Conservation (phyloP, 2,797 vertebrate species). For the Lophius americanus region DNA sequence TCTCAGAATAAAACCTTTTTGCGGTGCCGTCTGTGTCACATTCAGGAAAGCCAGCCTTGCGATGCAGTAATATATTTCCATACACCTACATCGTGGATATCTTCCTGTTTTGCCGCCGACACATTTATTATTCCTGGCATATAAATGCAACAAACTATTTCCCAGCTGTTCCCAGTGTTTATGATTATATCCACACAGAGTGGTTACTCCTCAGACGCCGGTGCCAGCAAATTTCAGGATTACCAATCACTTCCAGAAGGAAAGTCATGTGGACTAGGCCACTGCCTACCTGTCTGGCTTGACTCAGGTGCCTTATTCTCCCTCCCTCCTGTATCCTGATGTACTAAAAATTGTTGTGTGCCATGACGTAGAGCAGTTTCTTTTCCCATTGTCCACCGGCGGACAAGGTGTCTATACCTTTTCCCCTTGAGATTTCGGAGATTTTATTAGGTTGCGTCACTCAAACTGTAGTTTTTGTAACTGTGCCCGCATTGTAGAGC, state of each 20-base stretch:
- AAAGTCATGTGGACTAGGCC: conserved; percentile 1
- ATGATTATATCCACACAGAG: conserved; percentile 41
- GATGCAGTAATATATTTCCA: conserved; percentile 1
- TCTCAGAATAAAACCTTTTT: not conserved
- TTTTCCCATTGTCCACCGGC: conserved; percentile 67
- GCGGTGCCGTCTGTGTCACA: not conserved
- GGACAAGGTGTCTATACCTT: conserved; percentile 70
- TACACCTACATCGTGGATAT: not conserved
- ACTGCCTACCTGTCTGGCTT: conserved; percentile 36
- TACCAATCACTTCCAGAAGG: conserved; percentile 10
- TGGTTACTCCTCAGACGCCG: conserved; percentile 26
- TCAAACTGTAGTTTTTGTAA: conserved; percentile 3
- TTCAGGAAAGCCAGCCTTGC: not conserved
- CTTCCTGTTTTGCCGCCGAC: conserved; percentile 34
- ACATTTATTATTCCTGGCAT: conserved; percentile 40
- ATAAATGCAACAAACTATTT: conserved; percentile 27
- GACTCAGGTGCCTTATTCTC: conserved; percentile 34
- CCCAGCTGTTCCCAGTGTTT: conserved; percentile 32
- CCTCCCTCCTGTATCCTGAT: conserved; percentile 33
- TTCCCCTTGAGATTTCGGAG: conserved; percentile 29
- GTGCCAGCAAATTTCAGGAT: conserved; percentile 41
- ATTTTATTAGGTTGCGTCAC: conserved; percentile 10
- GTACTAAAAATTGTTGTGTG: conserved; percentile 31
- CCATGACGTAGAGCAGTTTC: conserved; percentile 46
- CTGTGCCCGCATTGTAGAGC: not conserved